These are phyloP conservation scores for Drosophila paulistorum DNA, from an alignment of 1,140 invertebrate genomes.

Conservation along the genomic window DNA sequence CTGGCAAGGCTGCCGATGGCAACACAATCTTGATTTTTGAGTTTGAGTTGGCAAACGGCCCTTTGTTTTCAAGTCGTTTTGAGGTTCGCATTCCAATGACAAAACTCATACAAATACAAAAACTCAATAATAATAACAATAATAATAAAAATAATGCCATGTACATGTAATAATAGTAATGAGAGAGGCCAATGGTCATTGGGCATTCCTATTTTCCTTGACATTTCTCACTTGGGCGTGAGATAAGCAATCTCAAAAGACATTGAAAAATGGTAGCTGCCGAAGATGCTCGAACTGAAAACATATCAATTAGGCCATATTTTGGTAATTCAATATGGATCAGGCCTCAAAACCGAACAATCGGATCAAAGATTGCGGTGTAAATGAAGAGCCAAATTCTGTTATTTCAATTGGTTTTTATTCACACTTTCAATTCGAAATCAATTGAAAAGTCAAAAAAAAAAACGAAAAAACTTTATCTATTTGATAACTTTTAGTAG, in stretches of 20 bases:
- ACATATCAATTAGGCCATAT: slow-evolving; percentile 61
- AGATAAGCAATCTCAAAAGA: slow-evolving; percentile 38
- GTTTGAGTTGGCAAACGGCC: slow-evolving; percentile 12
- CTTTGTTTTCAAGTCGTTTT: slow-evolving; percentile 12
- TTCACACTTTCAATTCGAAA: no score
- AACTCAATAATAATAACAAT: slow-evolving; percentile 1
- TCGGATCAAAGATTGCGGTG: no score
- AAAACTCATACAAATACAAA: background rate
- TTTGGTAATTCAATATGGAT: slow-evolving; percentile 44
- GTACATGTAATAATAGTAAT: background rate
- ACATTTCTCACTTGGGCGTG: slow-evolving; percentile 57
- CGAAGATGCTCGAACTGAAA: slow-evolving; percentile 40
- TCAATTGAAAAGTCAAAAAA: no score
- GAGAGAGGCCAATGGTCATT: background rate
- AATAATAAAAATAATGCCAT: slow-evolving; percentile 8
- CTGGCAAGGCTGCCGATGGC: slow-evolving; percentile 43
- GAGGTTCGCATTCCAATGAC: slow-evolving; percentile 8
- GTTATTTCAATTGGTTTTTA: background rate
- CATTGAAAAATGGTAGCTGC: slow-evolving; percentile 30
- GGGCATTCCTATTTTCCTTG: slow-evolving; percentile 22
- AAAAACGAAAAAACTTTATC: no score
- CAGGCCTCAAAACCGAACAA: background rate
- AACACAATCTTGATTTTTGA: slow-evolving; percentile 41
- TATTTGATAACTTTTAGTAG: no score
- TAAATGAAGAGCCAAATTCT: background rate